Evolutionary conservation across 2,113 vertebrate genomes (phyloP), one percentile per base, ranked within the genome.

Genomic region (Agapornis roseicollis): DNA sequence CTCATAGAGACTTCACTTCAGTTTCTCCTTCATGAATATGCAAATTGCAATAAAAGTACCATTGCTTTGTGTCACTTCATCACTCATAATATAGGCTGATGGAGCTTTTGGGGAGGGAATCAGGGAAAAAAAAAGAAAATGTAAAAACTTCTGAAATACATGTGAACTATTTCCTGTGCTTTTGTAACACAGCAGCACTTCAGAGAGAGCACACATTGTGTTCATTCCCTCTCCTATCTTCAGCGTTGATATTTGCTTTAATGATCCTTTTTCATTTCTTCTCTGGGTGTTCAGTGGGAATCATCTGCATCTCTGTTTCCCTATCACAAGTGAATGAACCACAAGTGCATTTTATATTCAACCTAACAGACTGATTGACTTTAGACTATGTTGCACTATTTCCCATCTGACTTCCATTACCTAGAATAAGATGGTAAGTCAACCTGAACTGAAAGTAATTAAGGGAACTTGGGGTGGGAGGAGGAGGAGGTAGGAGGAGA

Each of bases 361-460:
- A 0, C 89, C 80, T 82, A 91, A 53, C 42, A 85, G 71, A 56
- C 89, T 96, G 69, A 92, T 90, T 79, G 84, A 73, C 78, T 95
- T 94, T 66, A 85, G 61, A 85, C 89, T 68, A 91, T 94, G 88
- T 85, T 89, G 64, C 87, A 72, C 92, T 77, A 73, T 96, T 95
- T 96, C 83, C 86, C 92, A 80, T 69, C 88, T 90, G 94, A 90
- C 77, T 95, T 88, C 85, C 92, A 96, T 97, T 97, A 94, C 78
- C 70, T 89, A 85, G 80, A 91, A 94, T 58, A 91, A 88, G 88
- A 94, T 72, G 92, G 76, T 80, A 96, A 95, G 64, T 94, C 89
- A 97, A 84, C 94, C 94, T 90, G 94, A 96, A 90, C 94, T 81
- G 56, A 93, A 96, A 94, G 90, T 88, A 96, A 96, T 93, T 96